Conservation (phyloP, 2,888 invertebrate species). For the Aromia moschata region DNA sequence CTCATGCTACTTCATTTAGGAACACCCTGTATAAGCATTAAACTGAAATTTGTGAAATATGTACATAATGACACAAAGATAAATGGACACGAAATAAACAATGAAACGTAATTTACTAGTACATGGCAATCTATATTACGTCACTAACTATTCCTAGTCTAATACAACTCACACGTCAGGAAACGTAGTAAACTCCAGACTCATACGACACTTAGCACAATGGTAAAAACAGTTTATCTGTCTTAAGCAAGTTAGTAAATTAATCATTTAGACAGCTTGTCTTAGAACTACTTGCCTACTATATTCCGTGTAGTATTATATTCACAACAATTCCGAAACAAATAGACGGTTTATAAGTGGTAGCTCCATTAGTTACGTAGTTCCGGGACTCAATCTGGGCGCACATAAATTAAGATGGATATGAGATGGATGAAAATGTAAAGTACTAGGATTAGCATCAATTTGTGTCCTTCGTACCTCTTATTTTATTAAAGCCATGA, state of each 20-base stretch:
- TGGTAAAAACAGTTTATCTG: conserved; percentile 7
- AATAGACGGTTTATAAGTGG: neutral
- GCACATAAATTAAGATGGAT: neutral
- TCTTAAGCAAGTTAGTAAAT: conserved; percentile 1
- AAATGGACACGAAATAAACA: too few relatives aligned
- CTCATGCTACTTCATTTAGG: too few relatives aligned
- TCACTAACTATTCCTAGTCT: too few relatives aligned
- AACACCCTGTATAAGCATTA: too few relatives aligned
- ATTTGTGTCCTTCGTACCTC: too few relatives aligned
- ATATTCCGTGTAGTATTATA: neutral
- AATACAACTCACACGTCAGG: neutral
- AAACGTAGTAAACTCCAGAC: conserved; percentile 1
- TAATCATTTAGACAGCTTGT: neutral
- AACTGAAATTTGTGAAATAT: too few relatives aligned
- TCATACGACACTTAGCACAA: neutral
- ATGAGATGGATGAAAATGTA: neutral
- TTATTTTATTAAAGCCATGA: too few relatives aligned
- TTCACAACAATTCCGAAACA: neutral
- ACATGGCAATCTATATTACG: too few relatives aligned
- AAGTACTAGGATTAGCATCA: too few relatives aligned
- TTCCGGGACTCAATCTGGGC: neutral
- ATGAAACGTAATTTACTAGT: too few relatives aligned
- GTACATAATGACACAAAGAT: too few relatives aligned
- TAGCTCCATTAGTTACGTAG: neutral
- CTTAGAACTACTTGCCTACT: neutral